Percentiles rank a stretch among this genome's conserved stretches.
These are phyloP conservation scores for Patagioenas fasciata DNA, from an alignment of 2,113 vertebrate species.

Conservation along the genomic window DNA sequence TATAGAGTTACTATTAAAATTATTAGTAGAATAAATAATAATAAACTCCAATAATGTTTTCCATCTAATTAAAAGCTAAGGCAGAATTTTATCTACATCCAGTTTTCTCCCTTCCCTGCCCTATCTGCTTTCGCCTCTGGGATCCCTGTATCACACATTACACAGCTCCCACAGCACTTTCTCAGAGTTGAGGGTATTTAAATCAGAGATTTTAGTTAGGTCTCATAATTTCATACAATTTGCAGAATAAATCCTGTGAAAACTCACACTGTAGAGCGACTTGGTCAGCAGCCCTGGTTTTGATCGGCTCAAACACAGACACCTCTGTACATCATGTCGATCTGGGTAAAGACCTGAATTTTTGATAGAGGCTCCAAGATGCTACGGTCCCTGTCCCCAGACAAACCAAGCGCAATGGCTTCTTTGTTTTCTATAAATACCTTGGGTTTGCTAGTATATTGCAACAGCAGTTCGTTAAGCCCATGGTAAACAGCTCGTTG, in stretches of 20 bases:
- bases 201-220: background rate
- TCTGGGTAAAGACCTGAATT: background rate
- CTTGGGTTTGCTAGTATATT: background rate
- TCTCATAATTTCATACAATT: background rate
- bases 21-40: background rate
- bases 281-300: background rate
- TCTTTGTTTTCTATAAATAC: constrained; percentile 60
- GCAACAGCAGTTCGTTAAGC: constrained; percentile 28
- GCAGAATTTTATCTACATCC: background rate
- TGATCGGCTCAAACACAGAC: rapidly evolving
- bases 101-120: background rate
- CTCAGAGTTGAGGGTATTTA: background rate
- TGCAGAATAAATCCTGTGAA: background rate
- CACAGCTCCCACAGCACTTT: background rate
- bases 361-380: background rate
- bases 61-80: background rate
- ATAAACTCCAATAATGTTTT: background rate
- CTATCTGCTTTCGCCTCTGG: background rate
- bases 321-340: background rate
- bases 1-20: background rate
- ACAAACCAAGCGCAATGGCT: background rate
- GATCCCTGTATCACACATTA: background rate
- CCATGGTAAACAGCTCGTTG: background rate
- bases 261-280: background rate
- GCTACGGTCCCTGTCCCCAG: background rate